phyloP scores from a whole-genome alignment of 1,140 invertebrate genomes.

The Anastatus disparis region DNA sequence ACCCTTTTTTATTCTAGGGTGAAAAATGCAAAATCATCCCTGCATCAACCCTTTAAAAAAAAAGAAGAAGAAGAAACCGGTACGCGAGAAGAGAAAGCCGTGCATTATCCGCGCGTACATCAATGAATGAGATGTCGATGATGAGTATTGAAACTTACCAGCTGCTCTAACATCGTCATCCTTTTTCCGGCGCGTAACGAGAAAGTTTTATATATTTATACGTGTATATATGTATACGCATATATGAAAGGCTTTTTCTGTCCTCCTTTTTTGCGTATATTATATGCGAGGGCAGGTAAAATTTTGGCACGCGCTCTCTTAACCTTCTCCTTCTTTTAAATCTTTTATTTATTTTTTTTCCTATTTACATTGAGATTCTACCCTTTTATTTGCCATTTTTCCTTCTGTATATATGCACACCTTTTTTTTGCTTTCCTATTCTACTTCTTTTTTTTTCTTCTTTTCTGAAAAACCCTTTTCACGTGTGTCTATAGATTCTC shows the following conservation, averaged over 20 bases:
- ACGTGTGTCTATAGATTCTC: no score
- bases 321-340: not conserved
- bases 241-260: not conserved
- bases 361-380: no score
- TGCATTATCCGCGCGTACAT: not conserved
- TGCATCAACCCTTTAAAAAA: slow-evolving; percentile 17
- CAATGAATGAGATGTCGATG: slow-evolving; percentile 8
- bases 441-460: no score
- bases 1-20: slow-evolving; percentile 9
- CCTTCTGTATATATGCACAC: no score
- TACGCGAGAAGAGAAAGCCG: not conserved
- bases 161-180: slow-evolving; percentile 16
- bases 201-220: no score
- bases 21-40: slow-evolving; percentile 37
- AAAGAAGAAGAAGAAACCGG: no score
- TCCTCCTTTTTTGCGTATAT: no score
- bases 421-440: no score
- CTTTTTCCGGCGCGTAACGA: not conserved
- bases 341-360: not conserved
- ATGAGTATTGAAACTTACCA: slow-evolving; percentile 14
- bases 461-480: no score
- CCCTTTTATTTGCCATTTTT: no score
- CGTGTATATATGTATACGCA: no score
- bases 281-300: slow-evolving; percentile 22
- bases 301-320: slow-evolving; percentile 23